Base-by-base conservation (phyloP, 2,113 vertebrate species). In the Otolemur garnettii region DNA sequence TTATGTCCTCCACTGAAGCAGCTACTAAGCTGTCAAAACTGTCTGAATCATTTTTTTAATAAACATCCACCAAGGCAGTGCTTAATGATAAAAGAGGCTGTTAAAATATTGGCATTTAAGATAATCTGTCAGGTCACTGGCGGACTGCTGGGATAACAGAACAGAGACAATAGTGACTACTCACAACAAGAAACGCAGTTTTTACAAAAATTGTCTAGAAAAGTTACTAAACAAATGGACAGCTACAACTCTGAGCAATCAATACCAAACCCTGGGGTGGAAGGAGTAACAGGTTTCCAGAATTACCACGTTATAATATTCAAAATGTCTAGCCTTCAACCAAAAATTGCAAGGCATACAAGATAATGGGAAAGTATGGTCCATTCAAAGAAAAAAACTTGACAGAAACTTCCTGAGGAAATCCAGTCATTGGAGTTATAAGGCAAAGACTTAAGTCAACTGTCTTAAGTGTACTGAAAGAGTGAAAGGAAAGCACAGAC, bases 31-130 rank as follows among this genome's bases (percentile, higher is more conserved):
- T 53, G 50, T 35, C 35, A 69, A 87, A 79, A 53, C 72, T 64
- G 50, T 69, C 72, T 38, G 42, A 87, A 60, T 77, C 26, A 21
- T 14, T 33, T 74, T 94, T 64, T 60, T 53, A 21, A 26, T 59
- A 84, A 33, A 78, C 4, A 19, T 30, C 42, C 92, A 55, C 21
- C 28, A 62, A 57, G 38, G 30, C 59, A 81, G 60, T 82, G 35
- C 77, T 83, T 79, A 89, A 91, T 79, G 78, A 93, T n/a, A 55
- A 69, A 92, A 94, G 66, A 69, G 66, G 9, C 33, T 92, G 15
- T 55, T n/a, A 68, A 80, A 59, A 28, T 45, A 80, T 88, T 59
- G 68, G 42, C 33, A 81, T 66, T 69, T 78, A 64, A 75, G 57
- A 62, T 85, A 81, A 72, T 85, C 38, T 75, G 2, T 82, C 8